Base-by-base conservation (phyloP, 2,113 vertebrate genomes). In the Genyomyrus donnyi region DNA sequence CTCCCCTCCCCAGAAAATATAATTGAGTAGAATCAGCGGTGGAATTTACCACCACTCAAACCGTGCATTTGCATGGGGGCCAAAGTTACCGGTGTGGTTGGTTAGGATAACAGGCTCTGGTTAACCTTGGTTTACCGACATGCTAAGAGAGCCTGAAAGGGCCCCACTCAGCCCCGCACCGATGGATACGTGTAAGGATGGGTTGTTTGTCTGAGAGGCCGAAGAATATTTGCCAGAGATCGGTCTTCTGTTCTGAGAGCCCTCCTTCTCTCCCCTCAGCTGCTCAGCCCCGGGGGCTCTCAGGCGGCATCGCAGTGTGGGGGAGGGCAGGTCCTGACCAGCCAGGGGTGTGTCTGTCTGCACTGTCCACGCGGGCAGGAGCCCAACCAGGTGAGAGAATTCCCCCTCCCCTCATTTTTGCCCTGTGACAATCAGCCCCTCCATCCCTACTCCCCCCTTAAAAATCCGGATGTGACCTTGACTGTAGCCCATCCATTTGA, bases 361-460 rank as follows among this genome's bases (percentile, higher is more conserved):
- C 91, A 90, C 42, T 99, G 98, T 91, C 97, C 96, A 0, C 95
- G 96, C 0, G 98, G 98, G 39, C 95, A 97, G 91, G 96, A 98
- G 92, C 98, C 97, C 2, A 88, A 91, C 1, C 93, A 93, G 96
- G 98, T 99, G 91, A 97, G 96, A 84, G 19, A 90, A 49, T 58
- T 13, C 56, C 46, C 58, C 53, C 89, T 52, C 48, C 46, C 24
- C 8, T n/a, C 46, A 27, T 5, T 62, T 88, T 88, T 52, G 56
- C 5, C 56, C 27, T 39, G 11, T 88, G 11, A 35, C 49, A 88
- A 58, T 11, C 56, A 58, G n/a, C 3, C 49, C 39, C 31, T 48
- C 21, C 19, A 46, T 80, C 27, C 11, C 46, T 52, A 27, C 17
- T 7, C 27, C 8, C 31, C 46, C 42, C 19, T 80, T 48, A 24